Evolutionary conservation across 2,113 vertebrate species (phyloP).

Genomic region (Solea solea): DNA sequence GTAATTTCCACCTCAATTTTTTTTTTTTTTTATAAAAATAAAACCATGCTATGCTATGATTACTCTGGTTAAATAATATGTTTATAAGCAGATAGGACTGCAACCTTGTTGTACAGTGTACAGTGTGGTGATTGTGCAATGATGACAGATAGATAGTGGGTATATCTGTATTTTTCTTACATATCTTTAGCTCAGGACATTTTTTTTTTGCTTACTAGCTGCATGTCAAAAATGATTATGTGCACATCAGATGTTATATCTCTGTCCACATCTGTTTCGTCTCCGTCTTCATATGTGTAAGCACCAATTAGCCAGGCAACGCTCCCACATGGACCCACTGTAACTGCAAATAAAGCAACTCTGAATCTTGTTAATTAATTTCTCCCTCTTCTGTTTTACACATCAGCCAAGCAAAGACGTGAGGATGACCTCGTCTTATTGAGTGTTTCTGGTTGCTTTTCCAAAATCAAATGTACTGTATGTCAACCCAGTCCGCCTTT

Average conservation of each 20-base stretch:
- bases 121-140: too few relatives aligned
- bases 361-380: background rate
- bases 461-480: too few relatives aligned
- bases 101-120: too few relatives aligned
- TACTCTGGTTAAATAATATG: too few relatives aligned
- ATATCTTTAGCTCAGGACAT: background rate
- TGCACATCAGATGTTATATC: conserved; percentile 13
- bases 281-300: conserved; percentile 8
- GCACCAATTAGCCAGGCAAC: conserved; percentile 2
- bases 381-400: background rate
- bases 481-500: too few relatives aligned
- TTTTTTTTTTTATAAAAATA: too few relatives aligned
- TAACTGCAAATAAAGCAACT: conserved; percentile 18
- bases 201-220: background rate
- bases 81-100: too few relatives aligned
- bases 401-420: background rate
- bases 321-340: conserved; percentile 4
- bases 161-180: too few relatives aligned
- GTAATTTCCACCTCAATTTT: too few relatives aligned
- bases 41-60: too few relatives aligned
- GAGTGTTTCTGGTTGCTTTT: too few relatives aligned
- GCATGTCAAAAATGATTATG: conserved; percentile 3
- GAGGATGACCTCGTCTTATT: background rate
- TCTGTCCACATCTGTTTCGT: conserved; percentile 16
- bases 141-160: too few relatives aligned